Base-by-base conservation (phyloP, 2,113 vertebrate species). In the Seriola aureovittata region DNA sequence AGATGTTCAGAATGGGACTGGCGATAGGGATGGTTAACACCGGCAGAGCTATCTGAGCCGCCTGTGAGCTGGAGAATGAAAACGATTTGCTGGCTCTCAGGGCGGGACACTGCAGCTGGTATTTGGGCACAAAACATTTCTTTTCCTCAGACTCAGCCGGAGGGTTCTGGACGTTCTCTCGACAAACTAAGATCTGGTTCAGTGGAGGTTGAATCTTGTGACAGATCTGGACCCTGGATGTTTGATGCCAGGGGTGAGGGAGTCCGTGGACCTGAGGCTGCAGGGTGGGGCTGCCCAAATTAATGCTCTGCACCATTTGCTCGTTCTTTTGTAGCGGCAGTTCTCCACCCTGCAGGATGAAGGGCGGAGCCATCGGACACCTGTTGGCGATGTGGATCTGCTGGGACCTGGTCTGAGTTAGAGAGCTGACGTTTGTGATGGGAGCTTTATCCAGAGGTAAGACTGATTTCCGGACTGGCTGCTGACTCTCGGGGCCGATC, bases 81-180 rank as follows among this genome's bases (percentile, higher is more conserved):
- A 95, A 96, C 9, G 96, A 91, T 83, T 96, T 96, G 87, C 93
- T 93, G 59, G 95, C 55, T 87, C 95, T 94, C 7, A 95, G 75
- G 10, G 94, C 88, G 44, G 95, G 94, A 94, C 96, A 95, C 58
- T 96, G 96, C 60, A 99, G 91, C 4, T 99, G 98, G 88, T 99
- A 99, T 92, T 98, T 98, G 1, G 98, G 98, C 92, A 97, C 95
- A 92, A 97, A 97, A 66, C 73, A 80, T 75, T 91, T 93, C 36
- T 86, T 93, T 62, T 93, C 89, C 64, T 94, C 85, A 3, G 69
- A 65, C 52, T 95, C 85, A 50, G 91, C 23, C n/a, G 76, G 59
- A 74, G 92, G 79, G 46, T 88, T 95, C 79, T 84, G 81, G 75
- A 89, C 82, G 72, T 93, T 93, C n/a, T 86, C 92, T 14, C 93